These are phyloP conservation scores for Blomia tropicalis DNA, from an alignment of 2,888 invertebrate genomes.

Conservation along the genomic window DNA sequence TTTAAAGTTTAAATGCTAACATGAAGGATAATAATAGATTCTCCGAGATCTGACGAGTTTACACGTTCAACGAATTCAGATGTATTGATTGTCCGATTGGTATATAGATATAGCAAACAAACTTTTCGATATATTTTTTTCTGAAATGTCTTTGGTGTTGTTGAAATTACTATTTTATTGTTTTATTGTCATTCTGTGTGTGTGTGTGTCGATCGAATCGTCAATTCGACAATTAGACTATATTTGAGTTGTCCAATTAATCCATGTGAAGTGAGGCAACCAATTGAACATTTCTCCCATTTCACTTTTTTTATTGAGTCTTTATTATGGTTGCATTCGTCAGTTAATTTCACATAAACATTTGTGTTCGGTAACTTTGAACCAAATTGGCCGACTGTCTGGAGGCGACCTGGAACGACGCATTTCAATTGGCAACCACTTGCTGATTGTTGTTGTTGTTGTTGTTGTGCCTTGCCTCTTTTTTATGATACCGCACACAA, in stretches of 20 bases:
- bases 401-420: not conserved
- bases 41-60: no score
- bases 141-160: no score
- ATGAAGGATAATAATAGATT: no score
- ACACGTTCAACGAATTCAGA: not conserved
- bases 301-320: slow-evolving; percentile 2
- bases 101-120: not conserved
- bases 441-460: not conserved
- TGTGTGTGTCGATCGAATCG: no score
- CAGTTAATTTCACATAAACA: not conserved
- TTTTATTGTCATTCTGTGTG: no score
- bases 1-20: no score
- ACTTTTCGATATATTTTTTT: not conserved
- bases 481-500: no score
- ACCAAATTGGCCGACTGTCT: no score
- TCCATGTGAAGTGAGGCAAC: not conserved
- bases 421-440: not conserved
- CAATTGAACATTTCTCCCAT: not conserved
- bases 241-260: slow-evolving; percentile 1
- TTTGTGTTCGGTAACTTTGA: not conserved
- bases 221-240: slow-evolving; percentile 10
- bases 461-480: not conserved
- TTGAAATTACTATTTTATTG: not conserved
- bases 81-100: not conserved
- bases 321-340: not conserved